A percentile compares a stretch with the other conserved stretches of the same genome.
Conservation (phyloP, 1,140 invertebrate genomes). For the Plutomurus gul region DNA sequence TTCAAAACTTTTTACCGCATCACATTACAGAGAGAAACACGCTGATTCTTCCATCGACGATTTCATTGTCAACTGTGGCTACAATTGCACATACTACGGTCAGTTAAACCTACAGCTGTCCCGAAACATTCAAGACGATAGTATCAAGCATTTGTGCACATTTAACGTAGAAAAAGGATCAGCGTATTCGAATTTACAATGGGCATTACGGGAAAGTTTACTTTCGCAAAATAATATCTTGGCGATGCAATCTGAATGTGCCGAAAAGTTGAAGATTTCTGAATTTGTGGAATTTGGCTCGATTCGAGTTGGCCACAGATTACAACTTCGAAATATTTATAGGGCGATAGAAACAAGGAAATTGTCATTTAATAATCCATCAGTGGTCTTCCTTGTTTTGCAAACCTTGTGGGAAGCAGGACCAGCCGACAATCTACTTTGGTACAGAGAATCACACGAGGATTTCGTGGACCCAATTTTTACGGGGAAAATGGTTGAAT, state of each 20-base stretch:
- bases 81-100: neutral
- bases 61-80: neutral
- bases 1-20: neutral
- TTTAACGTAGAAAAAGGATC: neutral
- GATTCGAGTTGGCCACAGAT: slow-evolving; percentile 34
- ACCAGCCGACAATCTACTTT: neutral
- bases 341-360: neutral
- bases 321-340: slow-evolving; percentile 42
- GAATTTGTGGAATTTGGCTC: slow-evolving; percentile 40
- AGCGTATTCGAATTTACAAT: neutral
- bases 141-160: neutral
- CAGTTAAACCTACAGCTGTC: neutral
- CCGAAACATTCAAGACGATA: neutral
- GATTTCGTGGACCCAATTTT: slow-evolving; percentile 18
- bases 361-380: slow-evolving; percentile 17
- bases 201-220: neutral
- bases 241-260: neutral
- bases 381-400: slow-evolving; percentile 34
- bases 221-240: neutral
- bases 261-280: neutral
- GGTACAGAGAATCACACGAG: neutral
- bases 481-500: neutral
- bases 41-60: neutral
- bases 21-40: slow-evolving; percentile 1
- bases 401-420: slow-evolving; percentile 43